Evolutionary conservation across 2,797 vertebrate species (phyloP).

Genomic region (Enteromius paludinosus): DNA sequence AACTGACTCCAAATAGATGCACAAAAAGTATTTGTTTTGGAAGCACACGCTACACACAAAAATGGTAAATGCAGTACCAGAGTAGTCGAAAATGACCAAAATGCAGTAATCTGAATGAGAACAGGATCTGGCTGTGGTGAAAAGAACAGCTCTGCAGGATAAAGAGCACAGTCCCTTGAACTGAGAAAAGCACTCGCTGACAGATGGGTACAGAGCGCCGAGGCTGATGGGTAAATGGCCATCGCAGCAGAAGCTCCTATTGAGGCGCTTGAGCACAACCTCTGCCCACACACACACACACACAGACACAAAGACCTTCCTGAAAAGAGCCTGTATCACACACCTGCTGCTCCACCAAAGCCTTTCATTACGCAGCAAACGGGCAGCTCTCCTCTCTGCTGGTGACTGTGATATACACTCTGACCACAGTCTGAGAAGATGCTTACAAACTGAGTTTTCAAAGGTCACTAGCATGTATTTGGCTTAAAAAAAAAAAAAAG

Average conservation of each 20-base stretch:
- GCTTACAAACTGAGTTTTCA: neutral
- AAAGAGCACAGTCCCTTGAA: constrained; percentile 22
- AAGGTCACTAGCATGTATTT: neutral
- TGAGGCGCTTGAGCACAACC: constrained; percentile 33
- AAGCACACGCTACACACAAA: neutral
- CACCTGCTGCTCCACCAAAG: constrained; percentile 43
- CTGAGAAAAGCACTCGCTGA: constrained; percentile 18
- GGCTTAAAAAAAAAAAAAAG: neutral
- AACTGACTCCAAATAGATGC: neutral
- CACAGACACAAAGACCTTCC: constrained; percentile 21
- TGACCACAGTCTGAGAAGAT: neutral
- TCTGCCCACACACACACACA: constrained; percentile 14
- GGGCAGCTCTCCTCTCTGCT: neutral
- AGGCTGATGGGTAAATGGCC: constrained; percentile 55
- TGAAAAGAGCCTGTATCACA: constrained; percentile 44
- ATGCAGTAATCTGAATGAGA: neutral
- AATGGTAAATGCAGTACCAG: neutral
- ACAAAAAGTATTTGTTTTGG: neutral
- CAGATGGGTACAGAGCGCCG: neutral
- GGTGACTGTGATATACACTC: constrained; percentile 26
- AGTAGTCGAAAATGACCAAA: neutral
- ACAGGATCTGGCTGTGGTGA: neutral
- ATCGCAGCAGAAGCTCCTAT: constrained; percentile 40
- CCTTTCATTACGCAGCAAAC: constrained; percentile 28
- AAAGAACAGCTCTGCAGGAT: constrained; percentile 14